Percentiles rank a stretch among this genome's conserved stretches.
phyloP scores from a whole-genome alignment of 2,797 vertebrate species.

The Anguilla megastoma region DNA sequence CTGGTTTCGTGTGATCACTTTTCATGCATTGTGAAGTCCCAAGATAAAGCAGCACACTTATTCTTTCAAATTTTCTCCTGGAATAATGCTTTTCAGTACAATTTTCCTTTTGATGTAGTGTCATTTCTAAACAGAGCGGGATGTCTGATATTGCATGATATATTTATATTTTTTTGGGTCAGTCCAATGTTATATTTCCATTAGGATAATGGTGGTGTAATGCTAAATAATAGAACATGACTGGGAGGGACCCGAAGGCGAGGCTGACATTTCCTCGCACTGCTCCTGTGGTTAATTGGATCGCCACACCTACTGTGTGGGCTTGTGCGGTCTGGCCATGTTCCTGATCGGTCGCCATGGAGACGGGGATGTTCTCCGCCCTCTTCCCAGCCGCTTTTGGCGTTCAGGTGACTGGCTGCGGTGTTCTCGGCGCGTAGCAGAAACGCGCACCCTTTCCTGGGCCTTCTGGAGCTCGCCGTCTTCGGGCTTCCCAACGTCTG shows the following conservation, averaged over 20 bases:
- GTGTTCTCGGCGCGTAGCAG: not conserved
- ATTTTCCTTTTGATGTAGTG: no score
- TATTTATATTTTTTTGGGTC: no score
- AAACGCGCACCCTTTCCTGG: not conserved
- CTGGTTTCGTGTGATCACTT: no score
- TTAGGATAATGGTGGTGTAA: not conserved
- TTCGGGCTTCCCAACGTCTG: not conserved
- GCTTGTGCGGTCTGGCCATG: not conserved
- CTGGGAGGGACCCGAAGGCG: not conserved
- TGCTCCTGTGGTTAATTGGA: not conserved
- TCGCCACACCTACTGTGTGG: not conserved
- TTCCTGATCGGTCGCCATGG: not conserved
- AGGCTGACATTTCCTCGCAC: not conserved
- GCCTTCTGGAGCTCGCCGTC: not conserved
- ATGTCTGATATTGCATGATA: no score
- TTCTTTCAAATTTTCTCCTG: no score
- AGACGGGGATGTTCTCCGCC: not conserved
- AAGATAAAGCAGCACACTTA: no score
- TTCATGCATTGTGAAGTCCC: no score
- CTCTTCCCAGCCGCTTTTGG: not conserved
- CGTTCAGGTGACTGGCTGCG: not conserved
- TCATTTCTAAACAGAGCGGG: no score
- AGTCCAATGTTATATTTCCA: not conserved
- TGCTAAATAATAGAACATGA: not conserved
- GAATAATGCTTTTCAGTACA: no score